Conservation (phyloP, 2,797 vertebrate genomes). For the Dicrostonyx torquatus region DNA sequence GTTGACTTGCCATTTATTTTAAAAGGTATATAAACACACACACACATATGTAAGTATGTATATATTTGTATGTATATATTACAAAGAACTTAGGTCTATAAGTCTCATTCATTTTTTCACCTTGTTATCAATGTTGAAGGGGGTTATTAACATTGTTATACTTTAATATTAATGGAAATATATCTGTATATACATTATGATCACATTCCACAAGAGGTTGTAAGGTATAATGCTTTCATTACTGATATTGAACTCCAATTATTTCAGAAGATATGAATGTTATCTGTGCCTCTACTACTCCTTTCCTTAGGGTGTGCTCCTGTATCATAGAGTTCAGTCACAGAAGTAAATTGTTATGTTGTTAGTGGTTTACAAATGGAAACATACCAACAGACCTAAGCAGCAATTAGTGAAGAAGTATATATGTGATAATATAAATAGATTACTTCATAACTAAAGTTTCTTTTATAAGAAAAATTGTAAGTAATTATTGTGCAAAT, state of each 20-base stretch:
- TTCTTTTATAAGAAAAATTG: slow-evolving; percentile 75
- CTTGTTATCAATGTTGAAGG: slow-evolving; percentile 59
- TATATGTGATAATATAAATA: background rate
- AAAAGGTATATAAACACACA: background rate
- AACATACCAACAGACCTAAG: background rate
- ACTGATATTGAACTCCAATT: background rate
- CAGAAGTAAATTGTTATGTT: background rate
- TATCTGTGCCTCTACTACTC: background rate
- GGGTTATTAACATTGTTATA: slow-evolving; percentile 14
- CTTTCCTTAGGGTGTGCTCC: background rate
- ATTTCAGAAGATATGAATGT: background rate
- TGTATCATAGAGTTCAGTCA: too few relatives aligned
- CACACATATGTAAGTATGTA: background rate
- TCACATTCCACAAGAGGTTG: background rate
- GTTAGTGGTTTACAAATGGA: slow-evolving; percentile 11
- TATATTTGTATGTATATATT: background rate
- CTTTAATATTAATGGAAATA: slow-evolving; percentile 56
- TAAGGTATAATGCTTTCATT: background rate
- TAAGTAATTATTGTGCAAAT: slow-evolving; percentile 56
- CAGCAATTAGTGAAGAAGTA: background rate
- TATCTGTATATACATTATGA: background rate
- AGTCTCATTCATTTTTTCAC: slow-evolving; percentile 14
- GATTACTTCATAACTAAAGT: slow-evolving; percentile 4
- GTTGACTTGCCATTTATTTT: slow-evolving; percentile 70
- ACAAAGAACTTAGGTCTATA: slow-evolving; percentile 4